Conservation (phyloP, 2,888 invertebrate species). For the Drosophila ezoana region DNA sequence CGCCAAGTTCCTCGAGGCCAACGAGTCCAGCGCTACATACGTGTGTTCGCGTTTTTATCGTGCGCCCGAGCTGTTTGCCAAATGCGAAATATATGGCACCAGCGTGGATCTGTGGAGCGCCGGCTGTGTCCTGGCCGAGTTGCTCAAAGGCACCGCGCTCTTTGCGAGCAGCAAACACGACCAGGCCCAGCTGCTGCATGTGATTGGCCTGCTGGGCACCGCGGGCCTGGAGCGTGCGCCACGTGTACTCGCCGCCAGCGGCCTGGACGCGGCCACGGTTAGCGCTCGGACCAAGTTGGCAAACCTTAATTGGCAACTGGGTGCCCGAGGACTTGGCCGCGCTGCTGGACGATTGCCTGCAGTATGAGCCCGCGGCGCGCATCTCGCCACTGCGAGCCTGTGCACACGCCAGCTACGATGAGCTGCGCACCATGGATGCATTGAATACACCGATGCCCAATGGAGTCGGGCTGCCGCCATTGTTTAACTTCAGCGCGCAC, state of each 20-base stretch:
- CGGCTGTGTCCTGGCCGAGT: slow-evolving; percentile 98
- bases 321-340: slow-evolving; percentile 95
- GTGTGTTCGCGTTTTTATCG: slow-evolving; percentile 99
- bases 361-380: slow-evolving; percentile 97
- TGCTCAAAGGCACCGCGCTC: slow-evolving; percentile 97
- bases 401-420: slow-evolving; percentile 98
- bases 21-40: slow-evolving; percentile 98
- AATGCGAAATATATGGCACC: slow-evolving; percentile 97
- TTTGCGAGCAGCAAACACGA: slow-evolving; percentile 98
- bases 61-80: slow-evolving; percentile 99
- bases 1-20: slow-evolving; percentile 96
- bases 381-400: slow-evolving; percentile 98
- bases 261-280: slow-evolving; percentile 40
- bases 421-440: slow-evolving; percentile 92
- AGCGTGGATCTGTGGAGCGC: slow-evolving; percentile 99
- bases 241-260: slow-evolving; percentile 3
- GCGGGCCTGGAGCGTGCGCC: slow-evolving; percentile 93
- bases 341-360: slow-evolving; percentile 94
- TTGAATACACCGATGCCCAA: slow-evolving; percentile 95
- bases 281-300: slow-evolving; percentile 99
- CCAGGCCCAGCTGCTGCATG: slow-evolving; percentile 98
- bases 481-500: slow-evolving; percentile 98
- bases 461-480: slow-evolving; percentile 95
- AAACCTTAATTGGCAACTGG: slow-evolving; percentile 96
- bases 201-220: slow-evolving; percentile 98